Percentiles rank a stretch among this genome's conserved stretches.
phyloP scores from a whole-genome alignment of 2,113 vertebrate genomes.

The Hemiscyllium ocellatum region DNA sequence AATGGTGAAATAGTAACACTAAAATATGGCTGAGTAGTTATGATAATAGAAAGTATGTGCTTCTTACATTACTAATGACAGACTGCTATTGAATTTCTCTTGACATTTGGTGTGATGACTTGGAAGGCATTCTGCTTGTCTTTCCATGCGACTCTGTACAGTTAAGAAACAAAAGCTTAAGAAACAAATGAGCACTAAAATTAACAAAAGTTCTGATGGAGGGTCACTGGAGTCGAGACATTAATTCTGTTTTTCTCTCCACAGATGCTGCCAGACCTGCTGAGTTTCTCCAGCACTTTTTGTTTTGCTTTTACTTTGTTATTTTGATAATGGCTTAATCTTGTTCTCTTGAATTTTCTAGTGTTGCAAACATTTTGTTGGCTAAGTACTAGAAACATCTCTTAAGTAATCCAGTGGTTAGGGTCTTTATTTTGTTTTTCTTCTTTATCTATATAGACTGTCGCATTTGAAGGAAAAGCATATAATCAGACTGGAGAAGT shows the following conservation, averaged over 20 bases:
- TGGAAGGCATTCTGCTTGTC: not conserved
- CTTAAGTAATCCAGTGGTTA: not conserved
- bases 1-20: not conserved
- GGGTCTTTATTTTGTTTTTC: not conserved
- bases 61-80: not conserved
- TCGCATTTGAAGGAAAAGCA: not conserved
- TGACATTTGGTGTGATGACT: not conserved
- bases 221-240: too few relatives aligned
- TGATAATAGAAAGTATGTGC: not conserved
- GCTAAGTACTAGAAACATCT: not conserved
- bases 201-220: not conserved
- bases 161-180: too few relatives aligned
- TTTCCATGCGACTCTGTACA: not conserved
- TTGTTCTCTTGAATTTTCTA: not conserved
- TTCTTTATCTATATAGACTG: not conserved
- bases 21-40: not conserved
- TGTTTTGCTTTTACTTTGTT: too few relatives aligned
- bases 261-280: too few relatives aligned
- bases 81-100: not conserved
- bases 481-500: too few relatives aligned
- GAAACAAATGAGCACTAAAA: not conserved
- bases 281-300: too few relatives aligned
- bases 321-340: not conserved
- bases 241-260: too few relatives aligned
- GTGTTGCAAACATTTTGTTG: not conserved